Evolutionary conservation across 1,140 invertebrate species (phyloP), one percentile per base, ranked within the genome.

Genomic region (Musca vetustissima): DNA sequence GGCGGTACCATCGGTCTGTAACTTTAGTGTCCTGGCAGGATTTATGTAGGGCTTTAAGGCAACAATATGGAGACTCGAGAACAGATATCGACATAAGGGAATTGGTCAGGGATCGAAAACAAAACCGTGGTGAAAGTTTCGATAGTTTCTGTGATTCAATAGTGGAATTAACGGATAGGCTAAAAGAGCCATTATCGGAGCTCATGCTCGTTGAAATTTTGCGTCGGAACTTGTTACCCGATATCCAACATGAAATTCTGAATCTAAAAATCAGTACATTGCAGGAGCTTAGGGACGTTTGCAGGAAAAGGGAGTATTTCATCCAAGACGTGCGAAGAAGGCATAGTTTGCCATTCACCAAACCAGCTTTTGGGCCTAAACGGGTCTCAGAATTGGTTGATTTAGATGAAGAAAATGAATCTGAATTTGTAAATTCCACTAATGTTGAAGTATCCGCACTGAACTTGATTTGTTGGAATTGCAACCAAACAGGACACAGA

Each of bases 381-480:
- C 9, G 19, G 25, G 55, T 57, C 21, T 24, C n/a, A 2, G 66
- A 68, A 14, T 19, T 68, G 21, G 15, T n/a, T 22, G 50, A 57
- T 13, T 9, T 13, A 24, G 24, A 55, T 57, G 52, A 68, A 14
- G 28, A 22, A 3, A 25, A 55, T 19, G 1, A 15, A n/a, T 9
- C 2, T 6, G 50, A 50, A n/a, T 13, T 19, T 7, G 7, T 19
- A 8, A n/a, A 50, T 50, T n/a, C 19, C 7, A 21, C 17, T 22
- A 7, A 24, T 17, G 19, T 22, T 24, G 64, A 25, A n/a, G 21
- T 66, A 8, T n/a, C 36, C 7, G 22, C 43, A 8, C 9, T 28
- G 2, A 22, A 9, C 11, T n/a, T 66, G 11, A n/a, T 22, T 25
- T 66, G 64, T 7, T 66, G 64, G 64, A 66, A 65, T 65, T 65